Percentiles rank a stretch among this genome's conserved stretches.
Conservation (phyloP, 1,140 invertebrate genomes). For the Colletes gigas region DNA sequence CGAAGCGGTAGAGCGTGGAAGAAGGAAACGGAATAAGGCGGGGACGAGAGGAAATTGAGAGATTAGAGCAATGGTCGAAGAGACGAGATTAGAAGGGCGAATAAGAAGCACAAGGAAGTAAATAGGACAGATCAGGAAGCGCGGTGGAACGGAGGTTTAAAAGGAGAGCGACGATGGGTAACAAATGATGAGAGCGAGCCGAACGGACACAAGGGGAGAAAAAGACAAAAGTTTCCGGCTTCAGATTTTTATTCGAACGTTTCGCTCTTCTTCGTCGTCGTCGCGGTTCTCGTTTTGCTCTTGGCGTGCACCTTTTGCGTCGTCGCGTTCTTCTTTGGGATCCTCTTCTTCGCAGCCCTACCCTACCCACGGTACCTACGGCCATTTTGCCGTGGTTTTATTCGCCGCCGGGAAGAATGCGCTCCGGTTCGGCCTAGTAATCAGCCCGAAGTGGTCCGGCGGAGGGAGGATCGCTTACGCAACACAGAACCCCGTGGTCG, state of each 20-base stretch:
- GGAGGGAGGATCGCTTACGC: slow-evolving; percentile 70
- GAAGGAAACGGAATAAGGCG: no score
- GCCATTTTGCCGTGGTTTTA: slow-evolving; percentile 63
- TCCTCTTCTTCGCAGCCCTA: slow-evolving; percentile 36
- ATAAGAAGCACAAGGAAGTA: no score
- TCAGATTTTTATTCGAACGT: not conserved
- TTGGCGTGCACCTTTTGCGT: slow-evolving; percentile 10
- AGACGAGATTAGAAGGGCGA: no score
- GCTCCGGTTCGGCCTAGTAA: slow-evolving; percentile 71
- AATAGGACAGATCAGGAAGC: no score
- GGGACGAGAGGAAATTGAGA: no score
- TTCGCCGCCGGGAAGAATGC: slow-evolving; percentile 72
- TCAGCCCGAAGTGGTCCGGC: slow-evolving; percentile 64
- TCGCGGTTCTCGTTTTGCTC: slow-evolving; percentile 22
- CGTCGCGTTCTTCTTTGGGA: slow-evolving; percentile 27
- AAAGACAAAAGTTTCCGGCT: not conserved
- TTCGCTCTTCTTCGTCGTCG: not conserved
- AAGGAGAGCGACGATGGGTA: no score
- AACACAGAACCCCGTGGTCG: slow-evolving; percentile 62
- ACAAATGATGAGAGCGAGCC: no score
- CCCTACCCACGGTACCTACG: slow-evolving; percentile 27
- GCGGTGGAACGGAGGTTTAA: no score
- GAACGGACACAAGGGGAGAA: not conserved
- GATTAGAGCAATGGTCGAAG: no score
- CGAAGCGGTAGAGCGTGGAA: no score